Percentiles rank a stretch among this genome's conserved stretches.
These are phyloP conservation scores for Ceyx melanurus DNA, from an alignment of 2,113 vertebrate genomes.

Conservation along the genomic window DNA sequence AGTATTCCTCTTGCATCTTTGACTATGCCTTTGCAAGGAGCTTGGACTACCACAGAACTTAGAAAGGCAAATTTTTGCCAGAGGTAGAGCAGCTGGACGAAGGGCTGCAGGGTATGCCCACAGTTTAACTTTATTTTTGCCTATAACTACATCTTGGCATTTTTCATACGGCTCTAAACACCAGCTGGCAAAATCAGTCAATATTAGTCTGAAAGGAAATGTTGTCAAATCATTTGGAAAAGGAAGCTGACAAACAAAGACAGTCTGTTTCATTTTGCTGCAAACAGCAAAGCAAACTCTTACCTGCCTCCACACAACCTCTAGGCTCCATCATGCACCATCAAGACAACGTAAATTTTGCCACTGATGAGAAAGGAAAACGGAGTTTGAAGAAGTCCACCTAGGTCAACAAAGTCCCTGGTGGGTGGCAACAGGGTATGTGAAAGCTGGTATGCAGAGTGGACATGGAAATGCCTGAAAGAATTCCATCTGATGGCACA, in stretches of 20 bases:
- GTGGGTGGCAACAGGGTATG: background rate
- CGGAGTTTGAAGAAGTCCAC: background rate
- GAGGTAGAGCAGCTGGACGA: background rate
- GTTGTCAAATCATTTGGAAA: background rate
- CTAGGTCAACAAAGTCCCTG: conserved; percentile 20
- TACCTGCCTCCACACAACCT: background rate
- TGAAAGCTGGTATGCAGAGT: background rate
- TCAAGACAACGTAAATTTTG: background rate
- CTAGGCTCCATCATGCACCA: background rate
- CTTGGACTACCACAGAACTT: background rate
- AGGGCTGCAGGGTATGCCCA: background rate
- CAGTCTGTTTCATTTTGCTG: background rate
- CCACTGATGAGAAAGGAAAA: background rate
- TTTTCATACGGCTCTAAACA: background rate
- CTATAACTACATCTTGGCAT: background rate
- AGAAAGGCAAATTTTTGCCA: background rate
- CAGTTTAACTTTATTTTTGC: background rate
- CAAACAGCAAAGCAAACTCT: background rate
- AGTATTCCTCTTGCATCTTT: background rate
- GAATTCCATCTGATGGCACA: conserved; percentile 2
- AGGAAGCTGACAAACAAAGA: background rate
- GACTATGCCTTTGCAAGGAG: background rate
- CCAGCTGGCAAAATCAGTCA: conserved; percentile 5
- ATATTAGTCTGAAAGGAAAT: conserved; percentile 7
- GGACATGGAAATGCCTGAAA: background rate